Percentiles rank a stretch among this genome's conserved stretches.
Evolutionary conservation across 2,797 vertebrate genomes (phyloP).

Genomic region (Oreonectes daqikongensis): DNA sequence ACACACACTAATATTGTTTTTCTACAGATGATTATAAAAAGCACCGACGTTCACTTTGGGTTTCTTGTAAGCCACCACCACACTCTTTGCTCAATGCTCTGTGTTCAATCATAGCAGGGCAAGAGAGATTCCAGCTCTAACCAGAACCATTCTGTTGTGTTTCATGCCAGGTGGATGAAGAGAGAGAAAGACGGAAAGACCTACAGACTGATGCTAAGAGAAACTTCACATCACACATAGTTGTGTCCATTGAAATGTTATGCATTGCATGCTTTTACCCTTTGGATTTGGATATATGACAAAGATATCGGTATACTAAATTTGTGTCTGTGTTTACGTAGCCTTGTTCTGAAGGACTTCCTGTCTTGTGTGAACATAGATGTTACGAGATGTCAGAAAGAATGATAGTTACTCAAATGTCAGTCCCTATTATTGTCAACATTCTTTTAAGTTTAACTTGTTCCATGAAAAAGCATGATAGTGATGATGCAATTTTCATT

Average conservation of each 20-base stretch:
- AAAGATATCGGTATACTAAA: too few relatives aligned
- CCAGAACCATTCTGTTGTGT: not conserved
- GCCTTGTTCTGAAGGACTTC: too few relatives aligned
- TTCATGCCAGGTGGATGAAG: not conserved
- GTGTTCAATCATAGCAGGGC: not conserved
- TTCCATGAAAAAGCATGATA: not conserved
- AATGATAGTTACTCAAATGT: too few relatives aligned
- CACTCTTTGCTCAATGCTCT: not conserved
- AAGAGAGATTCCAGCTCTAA: not conserved
- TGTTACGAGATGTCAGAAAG: too few relatives aligned
- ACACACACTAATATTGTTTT: not conserved
- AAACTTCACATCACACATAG: not conserved
- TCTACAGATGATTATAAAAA: not conserved
- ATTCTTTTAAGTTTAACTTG: not conserved
- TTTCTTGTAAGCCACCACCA: not conserved
- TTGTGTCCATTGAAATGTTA: too few relatives aligned
- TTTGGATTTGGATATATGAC: not conserved
- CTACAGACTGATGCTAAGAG: not conserved
- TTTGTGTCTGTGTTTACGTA: too few relatives aligned
- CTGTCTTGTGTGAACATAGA: too few relatives aligned
- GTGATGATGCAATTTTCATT: not conserved
- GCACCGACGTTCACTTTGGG: not conserved
- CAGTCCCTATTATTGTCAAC: not conserved
- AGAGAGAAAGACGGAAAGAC: not conserved
- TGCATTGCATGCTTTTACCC: too few relatives aligned